Base-by-base conservation (phyloP, 2,888 invertebrate species). In the Tryphoninae sp. region DNA sequence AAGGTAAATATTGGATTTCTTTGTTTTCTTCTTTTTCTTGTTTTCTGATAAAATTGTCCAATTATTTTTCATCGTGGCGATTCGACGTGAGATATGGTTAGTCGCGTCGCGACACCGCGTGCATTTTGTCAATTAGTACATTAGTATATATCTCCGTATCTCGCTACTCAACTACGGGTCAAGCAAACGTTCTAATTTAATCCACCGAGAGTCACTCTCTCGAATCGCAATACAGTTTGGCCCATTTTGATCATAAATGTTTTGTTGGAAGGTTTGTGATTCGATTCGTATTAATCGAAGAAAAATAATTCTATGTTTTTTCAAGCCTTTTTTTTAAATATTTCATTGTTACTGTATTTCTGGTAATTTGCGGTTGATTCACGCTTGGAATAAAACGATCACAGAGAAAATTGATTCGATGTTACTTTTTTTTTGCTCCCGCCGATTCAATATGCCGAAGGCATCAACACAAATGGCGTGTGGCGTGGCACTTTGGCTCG, bases 381-480 rank as follows among this genome's bases (percentile, higher is more conserved):
- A 51, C 42, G 22, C 49, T 49, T 49, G 2, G 49, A 49, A 49
- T n/a, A 13, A 1, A 49, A 49, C n/a, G n/a, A 49, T 49, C 49
- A 49, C 1, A 13, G 49, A 49, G 49, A 49, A n/a, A 49, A 49
- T 49, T 49, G 49, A n/a, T 49, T 49, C n/a, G 49, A 49, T 2
- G n/a, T 13, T 11, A 49, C 13, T 13, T 49, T 51, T 51, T 61
- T 59, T 16, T 7, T 53, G 55, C 11, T 65, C 42, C 16, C 23
- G 42, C 59, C 59, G 64, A 78, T 78, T 65, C 71, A 71, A 65
- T 78, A 40, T 71, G 75, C 61, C 75, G 61, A 55, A 65, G 72
- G 71, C 75, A 75, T 78, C 59, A 78, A 72, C 78, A 81, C 75
- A 78, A 75, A 81, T 81, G 78, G 81, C 78, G 81, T 73, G 73